Evolutionary conservation across 2,888 invertebrate genomes (phyloP), one percentile per base, ranked within the genome.

Genomic region (Thera obeliscata): DNA sequence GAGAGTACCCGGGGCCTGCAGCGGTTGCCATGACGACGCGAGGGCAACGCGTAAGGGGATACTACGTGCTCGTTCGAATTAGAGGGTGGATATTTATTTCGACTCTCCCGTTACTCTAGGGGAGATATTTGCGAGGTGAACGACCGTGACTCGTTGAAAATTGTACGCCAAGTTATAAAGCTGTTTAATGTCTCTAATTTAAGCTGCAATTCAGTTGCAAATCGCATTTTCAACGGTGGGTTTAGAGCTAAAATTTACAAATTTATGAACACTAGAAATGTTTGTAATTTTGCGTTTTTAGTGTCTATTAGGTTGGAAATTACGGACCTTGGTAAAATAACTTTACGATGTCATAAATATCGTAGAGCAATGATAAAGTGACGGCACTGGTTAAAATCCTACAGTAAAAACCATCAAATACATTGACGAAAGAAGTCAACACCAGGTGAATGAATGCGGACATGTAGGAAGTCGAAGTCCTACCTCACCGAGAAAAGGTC

Each of bases 71-170:
- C 78, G 82, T 83, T 83, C 83, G 84, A 87, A 87, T 88, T 88
- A 87, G 90, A 88, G 88, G 90, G 89, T 86, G 88, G 87, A 84
- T 71, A 87, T 87, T 84, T 91, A 90, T 91, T 91, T 88, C 81
- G 85, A 83, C 87, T 84, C 88, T 88, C 89, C 83, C 83, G 78
- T 84, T 86, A 87, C 87, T 86, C 87, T 83, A 86, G 88, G 90
- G 91, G 88, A 89, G 86, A 86, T 84, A 86, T 88, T 87, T 84
- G 87, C 83, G 86, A 91, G 93, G 92, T 93, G 90, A 93, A 93
- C 78, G 90, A 87, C 90, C 92, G 71, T 81, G 80, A 84, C 78
- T 76, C 71, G 72, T 71, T 74, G 72, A 73, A 74, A 76, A 72
- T 73, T 75, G 65, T 67, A 67, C 71, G 62, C 57, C 72, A 70